phyloP scores from a whole-genome alignment of 2,797 vertebrate species.

The Anguilla obscura region DNA sequence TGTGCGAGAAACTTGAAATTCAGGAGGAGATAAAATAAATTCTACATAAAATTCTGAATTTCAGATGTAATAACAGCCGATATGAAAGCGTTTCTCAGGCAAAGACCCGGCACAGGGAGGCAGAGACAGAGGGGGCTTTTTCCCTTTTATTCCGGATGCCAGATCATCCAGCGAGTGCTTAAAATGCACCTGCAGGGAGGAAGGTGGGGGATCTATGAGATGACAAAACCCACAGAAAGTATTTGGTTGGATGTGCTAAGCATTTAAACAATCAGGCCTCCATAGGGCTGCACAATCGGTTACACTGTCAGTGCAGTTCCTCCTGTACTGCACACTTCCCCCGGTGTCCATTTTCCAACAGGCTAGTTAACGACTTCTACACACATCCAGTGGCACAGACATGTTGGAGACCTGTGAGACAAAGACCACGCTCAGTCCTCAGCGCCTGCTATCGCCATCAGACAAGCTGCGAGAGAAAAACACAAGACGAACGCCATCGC shows the following conservation, averaged over 20 bases:
- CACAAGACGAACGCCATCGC: conserved; percentile 18
- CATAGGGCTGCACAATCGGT: background rate
- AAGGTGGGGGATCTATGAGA: background rate
- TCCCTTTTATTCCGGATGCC: background rate
- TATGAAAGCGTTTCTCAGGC: background rate
- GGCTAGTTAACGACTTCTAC: background rate
- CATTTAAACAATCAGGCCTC: background rate
- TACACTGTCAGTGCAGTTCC: background rate
- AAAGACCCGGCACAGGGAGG: background rate
- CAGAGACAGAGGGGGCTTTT: background rate
- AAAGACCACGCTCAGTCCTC: background rate
- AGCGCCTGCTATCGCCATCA: background rate
- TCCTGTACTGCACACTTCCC: background rate
- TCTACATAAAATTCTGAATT: background rate
- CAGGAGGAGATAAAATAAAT: background rate
- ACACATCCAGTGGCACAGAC: background rate
- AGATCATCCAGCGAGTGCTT: background rate
- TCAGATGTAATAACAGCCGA: background rate
- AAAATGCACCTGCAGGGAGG: background rate
- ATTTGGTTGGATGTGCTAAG: background rate
- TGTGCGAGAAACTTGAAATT: background rate
- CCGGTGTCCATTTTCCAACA: background rate
- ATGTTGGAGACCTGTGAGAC: background rate
- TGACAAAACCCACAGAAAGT: background rate
- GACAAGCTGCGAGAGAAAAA: background rate